Conservation (phyloP, 1,140 invertebrate genomes). For the Drosophila tristis region DNA sequence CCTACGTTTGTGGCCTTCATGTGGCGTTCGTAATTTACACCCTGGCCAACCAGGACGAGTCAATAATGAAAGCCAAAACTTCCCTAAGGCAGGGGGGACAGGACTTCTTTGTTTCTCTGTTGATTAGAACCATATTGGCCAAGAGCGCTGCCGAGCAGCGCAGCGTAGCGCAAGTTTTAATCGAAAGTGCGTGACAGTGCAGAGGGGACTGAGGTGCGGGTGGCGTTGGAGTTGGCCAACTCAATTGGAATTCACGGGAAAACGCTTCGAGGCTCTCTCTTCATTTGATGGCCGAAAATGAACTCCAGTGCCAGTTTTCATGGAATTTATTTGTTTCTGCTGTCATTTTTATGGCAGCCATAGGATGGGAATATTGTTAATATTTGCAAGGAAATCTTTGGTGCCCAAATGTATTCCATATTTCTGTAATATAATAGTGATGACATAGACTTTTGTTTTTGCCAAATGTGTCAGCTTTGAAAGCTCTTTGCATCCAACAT, state of each 20-base stretch:
- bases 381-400: too few species aligned
- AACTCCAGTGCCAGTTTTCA: constrained; percentile 8
- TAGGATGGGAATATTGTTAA: too few species aligned
- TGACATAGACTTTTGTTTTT: too few species aligned
- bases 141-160: not conserved
- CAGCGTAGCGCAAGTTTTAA: constrained; percentile 57
- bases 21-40: constrained; percentile 73
- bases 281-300: too few species aligned
- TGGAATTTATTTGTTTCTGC: constrained; percentile 32
- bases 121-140: constrained; percentile 53
- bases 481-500: too few species aligned
- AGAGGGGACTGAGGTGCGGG: not conserved
- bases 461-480: too few species aligned
- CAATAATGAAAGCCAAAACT: constrained; percentile 58
- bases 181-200: constrained; percentile 67
- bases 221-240: not conserved
- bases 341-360: not conserved
- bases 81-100: constrained; percentile 29
- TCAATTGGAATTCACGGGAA: constrained; percentile 28
- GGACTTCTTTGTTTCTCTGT: constrained; percentile 45
- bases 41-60: constrained; percentile 42
- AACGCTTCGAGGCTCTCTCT: not conserved
- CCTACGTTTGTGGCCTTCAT: constrained; percentile 54
- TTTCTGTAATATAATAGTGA: too few species aligned
- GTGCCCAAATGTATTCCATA: not conserved